Conservation (phyloP, 2,888 invertebrate genomes). For the Leucoptera coffeella region DNA sequence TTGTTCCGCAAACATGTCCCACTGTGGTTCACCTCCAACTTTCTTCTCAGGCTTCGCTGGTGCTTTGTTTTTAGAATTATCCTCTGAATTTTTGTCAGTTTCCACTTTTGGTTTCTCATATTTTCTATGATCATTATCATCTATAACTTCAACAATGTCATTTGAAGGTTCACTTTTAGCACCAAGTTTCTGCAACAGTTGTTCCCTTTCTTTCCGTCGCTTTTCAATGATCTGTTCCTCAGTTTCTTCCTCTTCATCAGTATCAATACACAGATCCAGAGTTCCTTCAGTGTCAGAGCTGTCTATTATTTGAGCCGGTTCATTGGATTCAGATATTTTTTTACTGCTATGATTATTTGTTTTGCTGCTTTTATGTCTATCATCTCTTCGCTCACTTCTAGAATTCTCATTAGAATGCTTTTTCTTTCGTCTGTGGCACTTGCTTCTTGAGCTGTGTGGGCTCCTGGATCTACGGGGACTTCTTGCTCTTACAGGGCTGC, state of each 20-base stretch:
- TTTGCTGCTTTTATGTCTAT: too few species aligned
- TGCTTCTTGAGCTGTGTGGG: too few species aligned
- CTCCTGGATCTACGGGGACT: too few species aligned
- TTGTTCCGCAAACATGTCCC: constrained; percentile 92
- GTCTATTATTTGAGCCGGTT: constrained; percentile 66
- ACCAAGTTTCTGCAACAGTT: constrained; percentile 69
- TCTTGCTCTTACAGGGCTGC: too few species aligned
- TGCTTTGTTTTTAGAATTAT: background rate
- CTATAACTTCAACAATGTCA: background rate
- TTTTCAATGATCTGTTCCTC: constrained; percentile 90
- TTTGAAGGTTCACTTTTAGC: background rate
- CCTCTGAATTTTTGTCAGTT: background rate
- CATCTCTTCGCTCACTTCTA: too few species aligned
- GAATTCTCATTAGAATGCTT: too few species aligned
- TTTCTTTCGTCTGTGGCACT: too few species aligned
- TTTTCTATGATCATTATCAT: too few species aligned
- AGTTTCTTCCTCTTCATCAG: constrained; percentile 81
- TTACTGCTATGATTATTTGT: too few species aligned
- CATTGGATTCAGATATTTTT: too few species aligned
- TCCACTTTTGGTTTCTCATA: background rate
- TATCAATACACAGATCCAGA: constrained; percentile 66
- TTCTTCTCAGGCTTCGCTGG: background rate
- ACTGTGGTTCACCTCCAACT: constrained; percentile 34
- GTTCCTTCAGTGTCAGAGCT: constrained; percentile 66
- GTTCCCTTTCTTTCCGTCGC: constrained; percentile 81